Conservation (phyloP, 2,113 vertebrate genomes). For the Nanorana parkeri region DNA sequence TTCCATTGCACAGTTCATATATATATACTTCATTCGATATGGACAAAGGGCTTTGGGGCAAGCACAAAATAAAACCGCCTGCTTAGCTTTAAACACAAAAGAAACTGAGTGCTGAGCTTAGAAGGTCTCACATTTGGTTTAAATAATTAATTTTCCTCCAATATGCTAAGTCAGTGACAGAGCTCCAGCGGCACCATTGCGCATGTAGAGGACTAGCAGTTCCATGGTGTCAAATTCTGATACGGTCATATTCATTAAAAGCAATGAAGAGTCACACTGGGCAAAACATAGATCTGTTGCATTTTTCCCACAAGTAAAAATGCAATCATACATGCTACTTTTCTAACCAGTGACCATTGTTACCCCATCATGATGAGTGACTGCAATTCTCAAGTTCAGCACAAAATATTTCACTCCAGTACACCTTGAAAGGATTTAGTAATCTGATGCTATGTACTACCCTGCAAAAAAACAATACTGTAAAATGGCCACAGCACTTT, state of each 20-base stretch:
- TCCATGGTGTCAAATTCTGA: background rate
- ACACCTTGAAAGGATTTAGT: too few species aligned
- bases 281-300: background rate
- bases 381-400: background rate
- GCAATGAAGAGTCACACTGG: background rate
- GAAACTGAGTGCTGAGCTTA: conserved; percentile 22
- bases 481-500: too few species aligned
- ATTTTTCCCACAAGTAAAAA: background rate
- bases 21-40: background rate
- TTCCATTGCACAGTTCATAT: background rate
- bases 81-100: conserved; percentile 36
- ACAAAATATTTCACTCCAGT: too few species aligned
- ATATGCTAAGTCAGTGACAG: conserved; percentile 16
- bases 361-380: background rate
- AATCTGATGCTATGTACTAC: too few species aligned
- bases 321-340: background rate
- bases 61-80: background rate
- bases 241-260: background rate
- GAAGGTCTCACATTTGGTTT: conserved; percentile 25
- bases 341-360: background rate
- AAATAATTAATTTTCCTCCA: conserved; percentile 47
- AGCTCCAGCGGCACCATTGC: conserved; percentile 17
- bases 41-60: background rate
- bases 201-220: background rate
- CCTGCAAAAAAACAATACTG: too few species aligned